phyloP scores from a whole-genome alignment of 2,797 vertebrate species.

The Amniataba percoides region DNA sequence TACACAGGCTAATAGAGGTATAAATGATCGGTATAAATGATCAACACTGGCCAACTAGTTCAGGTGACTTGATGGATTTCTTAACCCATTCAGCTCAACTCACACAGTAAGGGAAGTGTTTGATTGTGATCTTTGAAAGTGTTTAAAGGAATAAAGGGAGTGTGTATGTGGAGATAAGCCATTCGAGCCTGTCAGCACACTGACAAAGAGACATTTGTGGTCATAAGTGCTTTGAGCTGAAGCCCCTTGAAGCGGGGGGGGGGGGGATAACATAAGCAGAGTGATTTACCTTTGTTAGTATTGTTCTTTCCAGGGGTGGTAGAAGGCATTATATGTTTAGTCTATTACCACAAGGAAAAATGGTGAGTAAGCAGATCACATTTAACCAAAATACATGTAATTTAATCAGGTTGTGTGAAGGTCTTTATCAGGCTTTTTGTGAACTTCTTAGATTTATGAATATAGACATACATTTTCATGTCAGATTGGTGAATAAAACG shows the following conservation, averaged over 20 bases:
- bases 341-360: background rate
- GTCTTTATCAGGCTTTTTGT: too few species aligned
- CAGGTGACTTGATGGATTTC: background rate
- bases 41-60: background rate
- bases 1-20: background rate
- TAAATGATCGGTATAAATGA: too few species aligned
- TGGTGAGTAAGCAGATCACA: too few species aligned
- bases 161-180: conserved; percentile 59
- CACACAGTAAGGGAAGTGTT: conserved; percentile 37
- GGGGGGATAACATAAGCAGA: conserved; percentile 39
- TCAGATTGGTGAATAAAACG: background rate
- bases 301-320: conserved; percentile 2
- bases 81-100: too few species aligned
- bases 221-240: conserved; percentile 29
- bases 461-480: background rate
- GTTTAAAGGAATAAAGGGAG: conserved; percentile 43
- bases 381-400: background rate
- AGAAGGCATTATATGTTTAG: too few species aligned
- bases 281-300: conserved; percentile 33
- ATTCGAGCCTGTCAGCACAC: conserved; percentile 65
- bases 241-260: conserved; percentile 51
- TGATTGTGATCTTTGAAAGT: conserved; percentile 48
- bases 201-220: conserved; percentile 75
- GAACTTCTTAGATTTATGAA: background rate
- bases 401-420: background rate